Evolutionary conservation across 92 coral and sea anemone genomes (phyloP), one percentile per base, ranked within the genome.

Genomic region (Meandrina meandrites): DNA sequence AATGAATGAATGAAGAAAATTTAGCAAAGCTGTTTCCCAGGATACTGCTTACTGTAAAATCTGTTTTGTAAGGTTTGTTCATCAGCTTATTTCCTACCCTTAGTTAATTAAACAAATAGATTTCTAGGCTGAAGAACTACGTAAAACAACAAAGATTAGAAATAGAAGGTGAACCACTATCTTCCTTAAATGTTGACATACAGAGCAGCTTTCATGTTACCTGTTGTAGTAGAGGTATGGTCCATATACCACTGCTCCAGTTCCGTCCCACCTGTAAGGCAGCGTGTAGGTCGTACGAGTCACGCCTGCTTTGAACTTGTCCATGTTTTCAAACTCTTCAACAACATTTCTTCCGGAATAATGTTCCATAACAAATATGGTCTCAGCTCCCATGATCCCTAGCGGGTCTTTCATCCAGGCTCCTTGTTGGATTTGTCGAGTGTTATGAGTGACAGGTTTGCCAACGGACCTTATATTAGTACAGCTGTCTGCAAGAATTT

Each of bases 351-450:
- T 12, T 24, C 37, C 27, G n/a, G n/a, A n/a, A 42, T 35, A 0
- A 24, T 72, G 76, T 5, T 68, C 48, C 87, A 86, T 86, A 35
- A 34, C 57, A 32, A 86, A 90, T 15, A 90, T 75, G 68, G 86
- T 90, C 24, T 79, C 90, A 1, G 64, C 4, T 5, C 92, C 92
- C 82, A 86, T 57, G 86, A 74, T 51, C 12, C 90, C 90, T 16
- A 86, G 90, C 0, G 92, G 92, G 48, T 90, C 90, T 76, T 86
- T 86, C 92, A 90, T 90, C 92, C 92, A 90, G 22, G 86, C 69
- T 48, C 92, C 92, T 0, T 53, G 27, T 0, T 40, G 45, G 27
- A 10, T 1, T 27, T 0, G 0, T 36, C 76, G 81, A 14, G 78
- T 24, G 67, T 62, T 76, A 62, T 88, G 91, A 27, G 81, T 80